These are phyloP conservation scores for Diceros bicornis DNA, from an alignment of 2,797 vertebrate genomes.

Conservation along the genomic window DNA sequence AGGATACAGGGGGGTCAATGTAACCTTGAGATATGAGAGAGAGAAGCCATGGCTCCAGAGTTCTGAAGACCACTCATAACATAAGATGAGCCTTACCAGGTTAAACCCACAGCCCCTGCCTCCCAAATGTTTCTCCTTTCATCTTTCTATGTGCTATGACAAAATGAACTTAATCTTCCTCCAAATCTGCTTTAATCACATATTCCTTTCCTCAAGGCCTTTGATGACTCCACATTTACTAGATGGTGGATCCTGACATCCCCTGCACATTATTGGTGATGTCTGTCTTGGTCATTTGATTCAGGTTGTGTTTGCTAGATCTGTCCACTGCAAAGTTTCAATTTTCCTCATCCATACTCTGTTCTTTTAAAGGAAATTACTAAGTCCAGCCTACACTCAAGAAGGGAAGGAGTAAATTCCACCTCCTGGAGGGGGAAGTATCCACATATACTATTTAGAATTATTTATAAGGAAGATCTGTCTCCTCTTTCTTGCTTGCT, in stretches of 20 bases:
- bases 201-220: neutral
- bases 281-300: too few species aligned
- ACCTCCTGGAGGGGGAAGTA: neutral
- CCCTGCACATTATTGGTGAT: too few species aligned
- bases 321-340: too few species aligned
- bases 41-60: neutral
- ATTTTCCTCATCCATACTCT: too few species aligned
- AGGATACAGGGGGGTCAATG: neutral
- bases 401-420: slow-evolving; percentile 31
- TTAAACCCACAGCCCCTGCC: neutral
- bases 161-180: neutral
- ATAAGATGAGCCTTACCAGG: neutral
- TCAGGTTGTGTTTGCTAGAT: too few species aligned
- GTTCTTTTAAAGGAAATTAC: neutral
- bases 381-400: neutral
- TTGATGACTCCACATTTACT: neutral
- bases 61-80: neutral
- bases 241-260: neutral
- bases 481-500: too few species aligned
- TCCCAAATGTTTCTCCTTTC: neutral
- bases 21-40: neutral
- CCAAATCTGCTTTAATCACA: neutral
- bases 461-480: neutral
- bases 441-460: slow-evolving; percentile 16
- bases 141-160: neutral